These are phyloP conservation scores for Hypsibius dujardini DNA, from an alignment of 1,140 invertebrate species.

Conservation along the genomic window DNA sequence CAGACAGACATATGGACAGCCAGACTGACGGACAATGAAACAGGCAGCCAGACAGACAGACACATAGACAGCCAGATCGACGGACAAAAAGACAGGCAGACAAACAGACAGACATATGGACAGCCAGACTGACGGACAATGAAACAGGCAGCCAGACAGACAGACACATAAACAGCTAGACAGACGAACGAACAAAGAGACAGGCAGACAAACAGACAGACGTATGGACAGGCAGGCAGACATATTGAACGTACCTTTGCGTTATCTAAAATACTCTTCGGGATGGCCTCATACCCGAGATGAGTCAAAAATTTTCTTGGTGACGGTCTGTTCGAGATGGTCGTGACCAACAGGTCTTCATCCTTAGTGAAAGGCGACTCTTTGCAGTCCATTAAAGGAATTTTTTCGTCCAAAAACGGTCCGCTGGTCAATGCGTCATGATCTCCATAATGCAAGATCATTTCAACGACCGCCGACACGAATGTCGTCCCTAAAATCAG, in stretches of 20 bases:
- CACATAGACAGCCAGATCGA: no score
- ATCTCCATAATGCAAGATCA: background rate
- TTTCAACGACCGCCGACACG: background rate
- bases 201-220: no score
- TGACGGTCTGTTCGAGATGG: background rate
- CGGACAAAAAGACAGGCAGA: no score
- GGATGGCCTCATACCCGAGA: background rate
- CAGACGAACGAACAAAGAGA: no score
- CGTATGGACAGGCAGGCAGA: no score
- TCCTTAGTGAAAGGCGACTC: background rate
- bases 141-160: no score
- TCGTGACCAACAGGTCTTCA: background rate
- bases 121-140: no score
- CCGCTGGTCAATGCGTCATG: background rate
- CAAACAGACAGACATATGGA: no score
- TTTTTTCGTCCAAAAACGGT: background rate
- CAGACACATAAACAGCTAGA: no score
- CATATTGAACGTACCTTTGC: background rate
- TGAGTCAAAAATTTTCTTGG: background rate
- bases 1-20: no score
- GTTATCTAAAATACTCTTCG: background rate
- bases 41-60: no score
- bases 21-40: no score
- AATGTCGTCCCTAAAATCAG: background rate
- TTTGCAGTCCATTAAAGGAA: background rate